Evolutionary conservation across 2,888 invertebrate genomes (phyloP), one percentile per base, ranked within the genome.

Genomic region (Polymixis lichenea): DNA sequence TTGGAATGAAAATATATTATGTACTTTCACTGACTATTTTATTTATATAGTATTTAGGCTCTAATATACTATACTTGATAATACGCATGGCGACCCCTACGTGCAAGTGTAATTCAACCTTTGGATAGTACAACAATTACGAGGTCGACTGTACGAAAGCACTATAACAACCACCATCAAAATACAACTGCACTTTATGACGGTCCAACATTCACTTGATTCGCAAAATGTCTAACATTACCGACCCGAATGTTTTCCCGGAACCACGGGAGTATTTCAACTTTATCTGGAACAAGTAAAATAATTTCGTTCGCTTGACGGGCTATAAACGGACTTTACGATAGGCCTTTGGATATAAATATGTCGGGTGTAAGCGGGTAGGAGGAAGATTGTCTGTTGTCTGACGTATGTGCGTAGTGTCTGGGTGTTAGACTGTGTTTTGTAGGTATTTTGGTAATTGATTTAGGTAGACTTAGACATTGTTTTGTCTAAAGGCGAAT

Each of bases 291-390:
- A 71, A 84, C 87, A 88, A 88, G 85, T 87, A 86, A 88, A 88
- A 89, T 90, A 86, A 90, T 89, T 89, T 86, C 60, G 80, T 82
- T 80, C 77, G 72, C 82, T 87, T 88, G 82, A 84, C 85, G 83
- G 86, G 83, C 77, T 60, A 85, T 89, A 89, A 90, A 89, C 78
- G 76, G 72, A 62, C 78, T 90, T 90, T 90, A 90, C 86, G 87
- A 85, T 78, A 82, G 76, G 74, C 77, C 69, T 71, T 75, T 58
- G 65, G 82, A 67, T 82, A 80, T 85, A 87, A 88, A 87, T 87
- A 83, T 84, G 77, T 84, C 65, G 70, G 70, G 38, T 53, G 6
- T 68, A 67, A 75, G 62, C 66, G 74, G 43, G 43, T 56, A 32
- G 38, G 66, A 62, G 28, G 71, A 64, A 67, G 73, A 79, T 84